Base-by-base conservation (phyloP, 2,113 vertebrate genomes). In the Chascanopsetta lugubris region DNA sequence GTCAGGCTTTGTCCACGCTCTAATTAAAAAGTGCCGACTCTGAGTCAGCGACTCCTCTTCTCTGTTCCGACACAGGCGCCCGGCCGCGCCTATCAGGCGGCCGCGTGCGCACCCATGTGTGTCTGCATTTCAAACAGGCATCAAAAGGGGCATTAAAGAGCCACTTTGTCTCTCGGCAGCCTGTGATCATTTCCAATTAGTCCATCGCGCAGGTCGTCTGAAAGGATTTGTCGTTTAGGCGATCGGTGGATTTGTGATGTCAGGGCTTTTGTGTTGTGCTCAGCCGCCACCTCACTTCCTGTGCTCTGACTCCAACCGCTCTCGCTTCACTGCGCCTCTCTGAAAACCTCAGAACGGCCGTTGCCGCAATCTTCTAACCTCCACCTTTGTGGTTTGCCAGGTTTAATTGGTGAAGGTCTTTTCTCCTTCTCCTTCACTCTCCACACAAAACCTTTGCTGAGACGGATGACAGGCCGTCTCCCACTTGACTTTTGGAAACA, bases 161-260 rank as follows among this genome's bases (percentile, higher is more conserved):
- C 45, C 53, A 77, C 77, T 80, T 80, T 81, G 79, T 83, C 64
- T 78, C 67, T 79, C 34, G 49, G 49, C 46, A 64, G 67, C 47
- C 66, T 77, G 51, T 82, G 83, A 85, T 88, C 72, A 75, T 76
- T 81, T 83, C 72, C 77, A 84, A 73, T 84, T 51, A 80, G 72
- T 57, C 72, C 78, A 82, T 74, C 73, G 75, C 71, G n/a, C 29
- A 25, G 62, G 61, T 70, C 71, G 65, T 55, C 77, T 2, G 3
- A 54, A 12, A 53, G 18, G 49, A 5, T 75, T 80, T 84, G 74
- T 78, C 69, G 62, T 56, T 51, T 57, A 36, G 54, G 79, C 72
- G 60, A 80, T 67, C 50, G 62, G 27, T 4, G 5, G 47, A 68
- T 79, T 71, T 32, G 69, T 66, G 61, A 61, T 64, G 75, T 75